Base-by-base conservation (phyloP, 2,797 vertebrate species). In the Masticophis lateralis region DNA sequence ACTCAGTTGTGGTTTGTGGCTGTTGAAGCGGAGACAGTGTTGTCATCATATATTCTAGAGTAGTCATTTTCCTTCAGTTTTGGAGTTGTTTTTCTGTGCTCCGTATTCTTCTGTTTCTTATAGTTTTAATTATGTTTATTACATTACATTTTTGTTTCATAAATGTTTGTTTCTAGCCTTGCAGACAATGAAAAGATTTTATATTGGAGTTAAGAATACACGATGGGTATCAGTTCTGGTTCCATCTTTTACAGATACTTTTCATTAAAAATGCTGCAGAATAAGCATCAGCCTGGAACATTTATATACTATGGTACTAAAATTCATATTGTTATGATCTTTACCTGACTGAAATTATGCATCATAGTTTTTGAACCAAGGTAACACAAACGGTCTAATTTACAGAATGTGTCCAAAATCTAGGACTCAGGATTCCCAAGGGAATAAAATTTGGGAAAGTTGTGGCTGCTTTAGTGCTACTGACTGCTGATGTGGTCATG, bases 1-100 rank as follows among this genome's bases (percentile, higher is more conserved):
- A 96, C 92, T 97, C 91, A 94, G 63, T 57, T 12, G 51, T 32
- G 7, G 16, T 79, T 90, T 92, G 22, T 32, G 55, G 57, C 63
- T 61, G 86, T 57, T 83, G 61, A 10, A 51, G 86, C 12, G 10
- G 43, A 83, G 11, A 27, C 14, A 43, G 20, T 83, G 79, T 47
- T 43, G 37, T 79, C 56, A 27, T 5, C 20, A 37, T 37, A 32
- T 61, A 43, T 59, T 55, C 28, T 43, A 20, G 27, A 43, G 37
- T 43, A 4, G 37, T 47, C 37, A 25, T 47, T 74, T 37, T 32
- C 6, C n/a, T 32, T 79, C 18, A 9, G 18, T 79, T 79, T 43
- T 22, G 37, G 37, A 79, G 37, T 43, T 79, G 69, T 43, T 79
- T 43, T 79, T 79, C 32, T 79, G 18, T 79, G 32, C 69, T 43